These are phyloP conservation scores for Oreochromis niloticus DNA, from an alignment of 2,113 vertebrate species.

Conservation along the genomic window DNA sequence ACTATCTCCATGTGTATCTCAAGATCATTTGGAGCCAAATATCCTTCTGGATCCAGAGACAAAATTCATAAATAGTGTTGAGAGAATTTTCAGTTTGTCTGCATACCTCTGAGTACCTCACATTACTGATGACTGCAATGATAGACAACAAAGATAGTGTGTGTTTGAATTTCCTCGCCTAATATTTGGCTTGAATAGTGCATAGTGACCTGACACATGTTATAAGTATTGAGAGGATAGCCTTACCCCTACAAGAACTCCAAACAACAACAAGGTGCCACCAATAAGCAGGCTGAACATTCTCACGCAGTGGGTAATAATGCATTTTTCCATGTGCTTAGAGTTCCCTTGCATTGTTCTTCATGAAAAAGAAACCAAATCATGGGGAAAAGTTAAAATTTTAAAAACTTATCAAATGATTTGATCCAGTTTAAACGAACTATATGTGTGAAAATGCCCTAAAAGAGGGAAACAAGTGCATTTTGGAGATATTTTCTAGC, in stretches of 20 bases:
- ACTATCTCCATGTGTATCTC: neutral
- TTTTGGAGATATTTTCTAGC: neutral
- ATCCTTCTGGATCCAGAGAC: neutral
- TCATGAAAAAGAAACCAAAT: neutral
- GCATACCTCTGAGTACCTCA: neutral
- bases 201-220: neutral
- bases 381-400: neutral
- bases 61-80: neutral
- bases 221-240: neutral
- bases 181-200: neutral
- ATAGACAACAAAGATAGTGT: neutral
- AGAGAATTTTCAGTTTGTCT: neutral
- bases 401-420: neutral
- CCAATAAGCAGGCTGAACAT: neutral
- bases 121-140: neutral
- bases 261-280: neutral
- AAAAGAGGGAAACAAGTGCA: neutral
- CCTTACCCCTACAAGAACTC: neutral
- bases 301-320: neutral
- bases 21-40: neutral
- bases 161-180: neutral
- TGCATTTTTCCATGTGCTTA: neutral
- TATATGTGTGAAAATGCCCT: neutral
- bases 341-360: neutral
- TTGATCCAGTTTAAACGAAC: neutral